These are phyloP conservation scores for Mechanitis mazaeus DNA, from an alignment of 2,888 invertebrate species.

Conservation along the genomic window DNA sequence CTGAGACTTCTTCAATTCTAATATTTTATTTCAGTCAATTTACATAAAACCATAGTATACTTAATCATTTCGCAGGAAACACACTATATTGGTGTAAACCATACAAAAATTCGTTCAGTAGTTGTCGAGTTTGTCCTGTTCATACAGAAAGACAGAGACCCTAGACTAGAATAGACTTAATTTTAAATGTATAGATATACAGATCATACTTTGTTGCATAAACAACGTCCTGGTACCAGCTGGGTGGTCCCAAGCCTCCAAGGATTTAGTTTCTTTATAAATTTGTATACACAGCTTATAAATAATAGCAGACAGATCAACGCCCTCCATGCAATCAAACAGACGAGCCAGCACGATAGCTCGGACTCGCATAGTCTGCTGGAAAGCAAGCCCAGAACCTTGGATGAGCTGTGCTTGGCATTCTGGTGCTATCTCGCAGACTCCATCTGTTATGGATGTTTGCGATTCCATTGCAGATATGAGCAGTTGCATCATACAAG, in stretches of 20 bases:
- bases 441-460: conserved; percentile 53
- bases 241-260: conserved; percentile 68
- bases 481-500: conserved; percentile 67
- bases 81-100: no score
- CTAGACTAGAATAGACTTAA: no score
- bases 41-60: no score
- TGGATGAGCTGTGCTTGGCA: conserved; percentile 58
- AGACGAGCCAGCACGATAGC: conserved; percentile 52
- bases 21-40: no score
- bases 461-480: conserved; percentile 69
- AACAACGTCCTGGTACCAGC: conserved; percentile 63
- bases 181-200: no score
- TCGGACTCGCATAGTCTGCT: conserved; percentile 61
- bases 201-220: conserved; percentile 64
- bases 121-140: no score
- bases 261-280: conserved; percentile 66
- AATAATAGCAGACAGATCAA: conserved; percentile 59
- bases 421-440: conserved; percentile 61
- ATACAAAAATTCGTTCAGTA: neutral
- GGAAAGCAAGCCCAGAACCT: conserved; percentile 63
- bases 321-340: conserved; percentile 63
- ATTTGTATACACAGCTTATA: conserved; percentile 68
- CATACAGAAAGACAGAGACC: no score
- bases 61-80: no score
- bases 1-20: no score